Evolutionary conservation across 2,888 invertebrate genomes (phyloP).

Genomic region (Metopia argyrocephala): DNA sequence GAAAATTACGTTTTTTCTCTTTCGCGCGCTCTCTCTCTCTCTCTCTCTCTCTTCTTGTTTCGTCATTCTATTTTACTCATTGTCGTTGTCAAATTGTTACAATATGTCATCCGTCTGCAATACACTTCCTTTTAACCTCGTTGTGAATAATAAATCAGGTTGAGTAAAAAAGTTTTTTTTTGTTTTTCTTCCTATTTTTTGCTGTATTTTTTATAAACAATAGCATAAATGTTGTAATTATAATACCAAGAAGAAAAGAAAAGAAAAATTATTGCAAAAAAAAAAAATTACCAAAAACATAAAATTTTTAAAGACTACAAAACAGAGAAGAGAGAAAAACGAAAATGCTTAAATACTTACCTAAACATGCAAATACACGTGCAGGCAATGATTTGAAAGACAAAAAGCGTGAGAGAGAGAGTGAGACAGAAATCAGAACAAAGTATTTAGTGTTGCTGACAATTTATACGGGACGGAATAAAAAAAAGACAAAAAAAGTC

Average conservation of each 20-base stretch:
- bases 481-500: too few relatives aligned
- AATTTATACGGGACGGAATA: too few relatives aligned
- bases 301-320: background rate
- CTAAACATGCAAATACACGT: too few relatives aligned
- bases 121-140: constrained; percentile 40
- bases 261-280: too few relatives aligned
- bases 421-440: background rate
- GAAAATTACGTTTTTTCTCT: constrained; percentile 30
- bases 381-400: too few relatives aligned
- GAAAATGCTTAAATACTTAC: too few relatives aligned
- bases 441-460: constrained; percentile 1
- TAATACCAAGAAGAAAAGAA: too few relatives aligned
- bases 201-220: too few relatives aligned
- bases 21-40: too few relatives aligned
- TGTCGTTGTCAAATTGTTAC: constrained; percentile 29
- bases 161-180: background rate
- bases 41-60: constrained; percentile 11
- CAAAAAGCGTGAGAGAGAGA: too few relatives aligned
- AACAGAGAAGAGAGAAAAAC: too few relatives aligned
- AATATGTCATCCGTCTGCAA: constrained; percentile 39
- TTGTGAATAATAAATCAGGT: constrained; percentile 40
- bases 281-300: background rate
- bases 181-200: background rate
- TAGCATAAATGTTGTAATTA: constrained; percentile 22
- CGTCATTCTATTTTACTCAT: constrained; percentile 10